Conservation (phyloP, 2,797 vertebrate genomes). For the Myotis pilosus region DNA sequence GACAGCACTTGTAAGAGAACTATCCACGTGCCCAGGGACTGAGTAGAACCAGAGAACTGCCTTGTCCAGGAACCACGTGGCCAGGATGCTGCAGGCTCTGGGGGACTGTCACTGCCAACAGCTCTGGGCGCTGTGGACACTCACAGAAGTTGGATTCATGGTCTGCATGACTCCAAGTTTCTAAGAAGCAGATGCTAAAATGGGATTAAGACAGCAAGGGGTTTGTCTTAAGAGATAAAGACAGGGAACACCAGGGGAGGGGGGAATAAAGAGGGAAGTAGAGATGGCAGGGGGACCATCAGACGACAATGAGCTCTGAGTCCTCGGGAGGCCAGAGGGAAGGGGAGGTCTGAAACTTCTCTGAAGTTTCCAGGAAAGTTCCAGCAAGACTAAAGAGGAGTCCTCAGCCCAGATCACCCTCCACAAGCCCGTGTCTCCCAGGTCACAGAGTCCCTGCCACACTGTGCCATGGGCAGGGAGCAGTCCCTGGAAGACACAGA, state of each 20-base stretch:
- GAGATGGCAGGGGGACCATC: too few relatives aligned
- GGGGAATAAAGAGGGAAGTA: not conserved
- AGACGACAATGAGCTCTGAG: not conserved
- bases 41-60: not conserved
- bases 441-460: not conserved
- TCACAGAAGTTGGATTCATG: not conserved
- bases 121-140: not conserved
- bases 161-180: not conserved
- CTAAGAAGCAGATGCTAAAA: not conserved
- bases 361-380: not conserved
- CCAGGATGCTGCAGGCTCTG: not conserved
- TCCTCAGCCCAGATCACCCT: not conserved
- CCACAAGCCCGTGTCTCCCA: not conserved
- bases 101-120: not conserved
- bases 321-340: not conserved
- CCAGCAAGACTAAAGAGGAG: not conserved
- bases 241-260: not conserved
- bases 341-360: not conserved
- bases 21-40: not conserved
- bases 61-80: not conserved
- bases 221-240: not conserved
- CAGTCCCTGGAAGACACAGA: not conserved
- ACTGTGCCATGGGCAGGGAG: rapidly evolving
- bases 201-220: not conserved
- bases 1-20: not conserved